These are phyloP conservation scores for Blastobasis lacticolella DNA, from an alignment of 2,888 invertebrate genomes.

Conservation along the genomic window DNA sequence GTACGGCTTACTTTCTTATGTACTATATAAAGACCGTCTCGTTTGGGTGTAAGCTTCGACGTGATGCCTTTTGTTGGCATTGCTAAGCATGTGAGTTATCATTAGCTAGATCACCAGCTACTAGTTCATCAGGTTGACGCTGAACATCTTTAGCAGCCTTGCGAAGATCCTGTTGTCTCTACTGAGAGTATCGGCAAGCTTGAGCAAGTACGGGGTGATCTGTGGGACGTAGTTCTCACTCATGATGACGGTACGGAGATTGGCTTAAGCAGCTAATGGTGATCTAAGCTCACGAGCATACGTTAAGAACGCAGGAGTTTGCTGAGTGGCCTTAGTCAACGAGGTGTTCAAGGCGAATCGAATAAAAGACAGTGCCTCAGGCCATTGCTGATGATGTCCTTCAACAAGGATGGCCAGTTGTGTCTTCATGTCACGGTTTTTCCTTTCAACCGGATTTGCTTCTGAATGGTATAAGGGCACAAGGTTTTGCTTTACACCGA, in stretches of 20 bases:
- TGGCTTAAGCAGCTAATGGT: background rate
- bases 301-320: slow-evolving; percentile 18
- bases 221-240: background rate
- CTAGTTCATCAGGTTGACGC: background rate
- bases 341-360: slow-evolving; percentile 13
- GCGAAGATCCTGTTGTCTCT: background rate
- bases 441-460: slow-evolving; percentile 28
- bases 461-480: slow-evolving; percentile 28
- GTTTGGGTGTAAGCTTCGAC: slow-evolving; percentile 1
- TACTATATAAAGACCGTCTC: background rate
- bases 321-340: slow-evolving; percentile 10
- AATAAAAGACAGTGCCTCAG: slow-evolving; percentile 13
- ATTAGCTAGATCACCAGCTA: slow-evolving; percentile 5
- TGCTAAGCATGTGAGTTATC: slow-evolving; percentile 3
- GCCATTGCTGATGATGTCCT: slow-evolving; percentile 18
- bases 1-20: background rate
- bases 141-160: background rate
- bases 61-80: background rate
- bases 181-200: background rate
- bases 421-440: slow-evolving; percentile 24
- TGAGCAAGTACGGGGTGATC: slow-evolving; percentile 3
- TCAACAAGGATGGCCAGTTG: slow-evolving; percentile 19
- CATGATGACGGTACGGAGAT: slow-evolving; percentile 2
- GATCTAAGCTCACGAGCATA: slow-evolving; percentile 21
- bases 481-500: slow-evolving; percentile 11